phyloP scores from a whole-genome alignment of 35 echinoderm and acorn worm species.

The Strongylocentrotus purpuratus region DNA sequence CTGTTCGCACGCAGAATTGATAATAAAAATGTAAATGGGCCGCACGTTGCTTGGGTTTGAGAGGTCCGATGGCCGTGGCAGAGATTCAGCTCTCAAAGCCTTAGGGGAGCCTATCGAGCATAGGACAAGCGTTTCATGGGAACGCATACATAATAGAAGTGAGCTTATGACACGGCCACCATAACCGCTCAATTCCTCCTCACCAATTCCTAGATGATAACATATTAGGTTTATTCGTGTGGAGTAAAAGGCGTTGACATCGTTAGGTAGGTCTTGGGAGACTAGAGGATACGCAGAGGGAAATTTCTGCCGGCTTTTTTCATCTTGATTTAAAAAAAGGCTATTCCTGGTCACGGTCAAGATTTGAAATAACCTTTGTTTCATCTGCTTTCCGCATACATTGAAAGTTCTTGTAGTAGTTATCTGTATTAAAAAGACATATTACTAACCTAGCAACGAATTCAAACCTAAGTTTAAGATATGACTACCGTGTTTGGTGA shows the following conservation, averaged over 20 bases:
- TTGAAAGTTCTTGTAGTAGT: no score
- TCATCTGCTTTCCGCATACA: background rate
- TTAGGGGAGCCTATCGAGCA: background rate
- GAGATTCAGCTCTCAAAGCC: background rate
- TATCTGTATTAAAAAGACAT: no score
- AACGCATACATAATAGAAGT: conserved; percentile 3
- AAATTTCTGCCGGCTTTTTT: no score
- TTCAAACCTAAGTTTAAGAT: no score
- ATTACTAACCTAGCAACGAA: no score
- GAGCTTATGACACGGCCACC: background rate
- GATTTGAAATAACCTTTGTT: background rate
- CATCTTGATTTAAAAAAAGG: background rate
- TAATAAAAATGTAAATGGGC: background rate
- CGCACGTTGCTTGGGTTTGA: background rate
- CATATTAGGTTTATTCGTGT: background rate
- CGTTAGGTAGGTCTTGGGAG: background rate
- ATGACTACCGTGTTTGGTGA: no score
- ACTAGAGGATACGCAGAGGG: no score
- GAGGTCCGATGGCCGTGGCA: background rate
- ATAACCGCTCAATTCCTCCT: background rate
- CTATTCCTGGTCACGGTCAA: background rate
- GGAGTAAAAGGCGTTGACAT: background rate
- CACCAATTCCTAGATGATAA: background rate
- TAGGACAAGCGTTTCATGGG: background rate
- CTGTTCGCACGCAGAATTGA: background rate